Base-by-base conservation (phyloP, 2,113 vertebrate species). In the Orycteropus afer region DNA sequence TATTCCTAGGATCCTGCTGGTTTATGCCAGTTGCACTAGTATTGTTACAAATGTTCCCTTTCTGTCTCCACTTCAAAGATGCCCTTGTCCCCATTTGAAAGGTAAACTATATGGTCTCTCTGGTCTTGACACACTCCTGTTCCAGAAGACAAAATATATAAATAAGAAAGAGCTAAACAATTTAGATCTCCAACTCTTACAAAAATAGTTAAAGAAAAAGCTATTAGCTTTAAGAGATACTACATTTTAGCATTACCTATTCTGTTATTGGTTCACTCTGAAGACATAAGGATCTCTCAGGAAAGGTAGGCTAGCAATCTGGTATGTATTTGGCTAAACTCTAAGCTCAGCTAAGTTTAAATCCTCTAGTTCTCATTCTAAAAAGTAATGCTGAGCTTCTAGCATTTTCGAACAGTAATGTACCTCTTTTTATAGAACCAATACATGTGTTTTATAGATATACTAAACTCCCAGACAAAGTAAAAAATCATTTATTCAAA, bases 131-230 rank as follows among this genome's bases (percentile, higher is more conserved):
- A 47, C 2, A 85, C 7, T 1, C 32, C 47, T 94, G 14, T 51
- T 91, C 3, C 34, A 10, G 34, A 87, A 22, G n/a, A 11, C 3
- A 47, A 81, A 89, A 5, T 18, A 32, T 23, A 2, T 4, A n/a
- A 81, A 34, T 23, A 15, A 88, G 1, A 47, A 92, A 20, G 81
- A 53, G 14, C 2, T 1, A 8, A 71, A 34, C 17, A 63, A 27
- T 7, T 96, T 83, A 11, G 0, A 27, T 32, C 27, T 29, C 81
- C 61, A 96, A 59, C 37, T 55, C 14, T 74, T 86, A n/a, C 3
- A 95, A 86, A 59, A 85, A 83, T 47, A 82, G 22, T 11, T 90
- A 89, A 49, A 59, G 18, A 73, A 83, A 85, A 90, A 67, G 80
- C 25, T 55, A 0, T 53, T 91, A 79, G 5, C 12, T 92, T 40